Evolutionary conservation across 2,797 vertebrate species (phyloP).

Genomic region (Pseudomugil tenellus): DNA sequence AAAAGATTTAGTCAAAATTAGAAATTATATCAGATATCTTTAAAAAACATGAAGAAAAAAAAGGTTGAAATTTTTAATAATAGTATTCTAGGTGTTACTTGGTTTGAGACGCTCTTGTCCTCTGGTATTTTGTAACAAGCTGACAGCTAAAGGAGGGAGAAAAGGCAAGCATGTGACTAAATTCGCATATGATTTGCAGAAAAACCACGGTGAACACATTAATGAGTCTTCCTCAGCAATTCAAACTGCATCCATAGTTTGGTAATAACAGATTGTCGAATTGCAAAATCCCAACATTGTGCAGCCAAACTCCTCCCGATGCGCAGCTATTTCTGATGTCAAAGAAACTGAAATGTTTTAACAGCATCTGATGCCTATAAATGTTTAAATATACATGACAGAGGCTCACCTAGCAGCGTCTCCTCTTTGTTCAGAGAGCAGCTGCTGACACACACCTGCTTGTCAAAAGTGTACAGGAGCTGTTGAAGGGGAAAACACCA

Average conservation of each 20-base stretch:
- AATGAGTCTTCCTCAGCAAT: constrained; percentile 5
- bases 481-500: constrained; percentile 60
- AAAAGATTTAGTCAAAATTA: background rate
- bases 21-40: background rate
- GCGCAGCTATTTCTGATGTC: constrained; percentile 8
- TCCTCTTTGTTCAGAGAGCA: constrained; percentile 93
- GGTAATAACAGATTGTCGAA: background rate
- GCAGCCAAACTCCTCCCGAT: background rate
- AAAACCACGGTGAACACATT: no score
- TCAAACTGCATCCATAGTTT: constrained; percentile 11
- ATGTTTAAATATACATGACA: constrained; percentile 26
- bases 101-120: constrained; percentile 65
- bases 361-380: constrained; percentile 10
- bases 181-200: constrained; percentile 17
- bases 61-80: background rate
- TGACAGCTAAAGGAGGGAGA: constrained; percentile 70
- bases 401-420: constrained; percentile 89
- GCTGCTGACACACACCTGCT: constrained; percentile 89
- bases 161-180: constrained; percentile 18
- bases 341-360: background rate
- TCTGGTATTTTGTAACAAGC: constrained; percentile 67
- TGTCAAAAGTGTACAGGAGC: constrained; percentile 95
- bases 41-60: background rate
- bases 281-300: background rate
- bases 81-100: constrained; percentile 58